Percentiles rank a stretch among this genome's conserved stretches.
Evolutionary conservation across 2,888 invertebrate species (phyloP).

Genomic region (Dromius quadrimaculatus): DNA sequence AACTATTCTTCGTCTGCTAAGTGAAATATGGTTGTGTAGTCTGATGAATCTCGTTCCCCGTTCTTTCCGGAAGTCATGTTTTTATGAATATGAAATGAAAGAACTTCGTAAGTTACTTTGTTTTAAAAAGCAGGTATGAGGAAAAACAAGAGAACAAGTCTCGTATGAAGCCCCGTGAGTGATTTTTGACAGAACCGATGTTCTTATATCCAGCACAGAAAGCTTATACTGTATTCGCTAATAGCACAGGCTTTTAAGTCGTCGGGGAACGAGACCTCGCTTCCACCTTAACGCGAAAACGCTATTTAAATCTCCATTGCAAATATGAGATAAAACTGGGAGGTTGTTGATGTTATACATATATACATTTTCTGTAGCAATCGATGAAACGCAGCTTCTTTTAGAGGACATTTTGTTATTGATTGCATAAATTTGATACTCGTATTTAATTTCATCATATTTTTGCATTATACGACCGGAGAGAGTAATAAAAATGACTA

Average conservation of each 20-base stretch:
- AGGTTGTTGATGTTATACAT: constrained; percentile 35
- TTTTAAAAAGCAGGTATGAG: too few species aligned
- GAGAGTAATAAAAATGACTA: constrained; percentile 39
- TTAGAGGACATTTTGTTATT: too few species aligned
- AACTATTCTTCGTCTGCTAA: too few species aligned
- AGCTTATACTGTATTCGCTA: not conserved
- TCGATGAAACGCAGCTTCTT: too few species aligned
- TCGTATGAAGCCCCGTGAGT: not conserved
- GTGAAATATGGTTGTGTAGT: too few species aligned
- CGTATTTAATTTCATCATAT: constrained; percentile 32
- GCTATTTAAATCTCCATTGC: constrained; percentile 47
- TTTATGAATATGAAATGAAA: too few species aligned
- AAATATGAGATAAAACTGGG: constrained; percentile 35
- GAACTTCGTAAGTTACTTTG: too few species aligned
- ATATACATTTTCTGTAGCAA: constrained; percentile 22
- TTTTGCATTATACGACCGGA: constrained; percentile 24
- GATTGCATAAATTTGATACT: too few species aligned
- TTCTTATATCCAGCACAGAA: not conserved
- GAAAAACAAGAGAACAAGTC: not conserved
- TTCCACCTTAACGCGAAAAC: constrained; percentile 10
- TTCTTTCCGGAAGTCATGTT: too few species aligned
- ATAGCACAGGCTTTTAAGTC: not conserved
- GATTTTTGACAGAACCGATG: not conserved
- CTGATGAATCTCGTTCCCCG: too few species aligned
- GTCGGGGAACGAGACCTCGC: not conserved